Base-by-base conservation (phyloP, 2,113 vertebrate genomes). In the Protomyctophum bolini region DNA sequence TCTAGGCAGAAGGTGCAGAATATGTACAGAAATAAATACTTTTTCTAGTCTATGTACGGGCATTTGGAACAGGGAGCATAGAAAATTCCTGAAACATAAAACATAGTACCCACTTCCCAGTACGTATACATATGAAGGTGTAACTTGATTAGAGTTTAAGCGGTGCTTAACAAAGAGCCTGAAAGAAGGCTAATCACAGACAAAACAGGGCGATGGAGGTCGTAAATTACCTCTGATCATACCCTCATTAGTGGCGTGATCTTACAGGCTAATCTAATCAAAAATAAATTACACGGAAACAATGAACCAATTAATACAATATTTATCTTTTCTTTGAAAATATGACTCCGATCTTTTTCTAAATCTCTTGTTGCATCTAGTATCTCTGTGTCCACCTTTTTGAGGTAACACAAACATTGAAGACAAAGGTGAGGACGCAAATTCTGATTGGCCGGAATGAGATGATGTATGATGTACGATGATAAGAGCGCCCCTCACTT, bases 261-360 rank as follows among this genome's bases (percentile, higher is more conserved):
- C 12, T 50, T 58, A 48, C n/a, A n/a, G 59, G 63, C 10, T 59
- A 48, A 29, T 49, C 12, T 51, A 68, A 11, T 59, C 11, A 47
- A 55, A 56, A n/a, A 7, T 15, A 8, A 28, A 63, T 63, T 63
- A 56, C 10, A 48, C 2, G 59, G 48, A 63, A 70, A 11, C 60
- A 48, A 63, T 29, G 14, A 51, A 51, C 15, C 33, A 41, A 62
- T 33, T 6, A 52, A 45, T 63, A 6, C 21, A 52, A 52, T 62
- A 55, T 47, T 10, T 71, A 33, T 63, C 29, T 21, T 50, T 71
- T 52, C 45, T 56, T 56, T 2, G 47, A 55, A 15, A 48, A 15
- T 61, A 10, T 51, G 15, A 8, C 1, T 4, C 7, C 45, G 8
- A 5, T 68, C 46, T 50, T 59, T 48, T 21, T 58, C 14, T 10